Conservation (phyloP, 2,888 invertebrate species). For the Cerceris ruficornis region DNA sequence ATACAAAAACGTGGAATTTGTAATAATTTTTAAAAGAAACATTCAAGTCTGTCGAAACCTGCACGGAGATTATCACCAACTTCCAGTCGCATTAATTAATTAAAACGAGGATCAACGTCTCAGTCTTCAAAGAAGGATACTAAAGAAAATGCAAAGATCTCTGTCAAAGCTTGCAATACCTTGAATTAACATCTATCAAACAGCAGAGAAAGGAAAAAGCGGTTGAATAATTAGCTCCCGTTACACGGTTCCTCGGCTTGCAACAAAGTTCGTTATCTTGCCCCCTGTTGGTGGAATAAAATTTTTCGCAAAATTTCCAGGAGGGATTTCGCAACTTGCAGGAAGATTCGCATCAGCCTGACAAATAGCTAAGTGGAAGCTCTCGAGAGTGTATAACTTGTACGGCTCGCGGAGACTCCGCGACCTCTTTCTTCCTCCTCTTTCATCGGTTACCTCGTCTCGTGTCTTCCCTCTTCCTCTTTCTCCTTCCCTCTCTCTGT, state of each 20-base stretch:
- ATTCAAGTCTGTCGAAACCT: too few species aligned
- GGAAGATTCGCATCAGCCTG: slow-evolving; percentile 71
- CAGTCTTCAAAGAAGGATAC: too few species aligned
- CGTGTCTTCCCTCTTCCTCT: slow-evolving; percentile 13
- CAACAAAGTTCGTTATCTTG: slow-evolving; percentile 21
- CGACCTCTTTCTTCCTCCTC: slow-evolving; percentile 13
- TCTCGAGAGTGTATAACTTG: slow-evolving; percentile 61
- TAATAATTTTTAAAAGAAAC: too few species aligned
- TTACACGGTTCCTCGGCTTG: background rate
- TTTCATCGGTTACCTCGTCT: slow-evolving; percentile 23
- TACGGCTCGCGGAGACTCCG: slow-evolving; percentile 35
- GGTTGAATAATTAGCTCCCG: background rate
- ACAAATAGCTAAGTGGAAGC: slow-evolving; percentile 72
- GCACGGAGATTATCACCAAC: too few species aligned
- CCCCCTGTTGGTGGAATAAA: background rate
- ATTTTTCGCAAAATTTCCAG: slow-evolving; percentile 41
- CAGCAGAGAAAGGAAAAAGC: background rate
- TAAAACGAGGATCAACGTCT: too few species aligned
- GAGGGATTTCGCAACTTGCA: slow-evolving; percentile 45
- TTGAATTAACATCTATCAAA: background rate
- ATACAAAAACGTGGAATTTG: too few species aligned
- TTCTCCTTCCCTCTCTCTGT: slow-evolving; percentile 2
- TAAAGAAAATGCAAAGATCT: background rate
- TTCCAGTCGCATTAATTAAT: too few species aligned
- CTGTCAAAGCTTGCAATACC: background rate